These are phyloP conservation scores for Myoxocephalus aenaeus DNA, from an alignment of 2,797 vertebrate species.

Conservation along the genomic window DNA sequence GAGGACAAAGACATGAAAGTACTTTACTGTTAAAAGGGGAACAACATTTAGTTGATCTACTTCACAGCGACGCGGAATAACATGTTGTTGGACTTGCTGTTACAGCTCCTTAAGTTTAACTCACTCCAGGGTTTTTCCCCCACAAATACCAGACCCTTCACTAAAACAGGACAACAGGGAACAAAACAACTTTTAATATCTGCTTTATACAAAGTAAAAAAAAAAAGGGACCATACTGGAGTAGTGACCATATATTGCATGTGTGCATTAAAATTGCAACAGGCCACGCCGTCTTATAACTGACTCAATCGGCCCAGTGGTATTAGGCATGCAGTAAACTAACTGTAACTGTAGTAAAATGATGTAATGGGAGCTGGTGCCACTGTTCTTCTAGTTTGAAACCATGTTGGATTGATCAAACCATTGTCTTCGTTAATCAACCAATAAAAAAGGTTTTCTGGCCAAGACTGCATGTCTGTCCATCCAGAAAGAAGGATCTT, in stretches of 20 bases:
- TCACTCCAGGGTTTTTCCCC: neutral
- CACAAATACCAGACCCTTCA: constrained; percentile 5
- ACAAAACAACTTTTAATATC: neutral
- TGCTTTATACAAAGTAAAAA: constrained; percentile 11
- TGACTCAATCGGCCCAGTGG: neutral
- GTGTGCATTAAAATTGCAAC: constrained; percentile 15
- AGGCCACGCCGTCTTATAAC: constrained; percentile 12
- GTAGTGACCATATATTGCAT: neutral
- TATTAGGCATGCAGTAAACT: neutral
- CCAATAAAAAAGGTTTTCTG: neutral
- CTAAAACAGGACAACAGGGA: neutral
- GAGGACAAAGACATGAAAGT: constrained; percentile 11
- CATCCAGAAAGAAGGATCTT: neutral
- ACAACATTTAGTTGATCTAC: constrained; percentile 3
- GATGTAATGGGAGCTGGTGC: neutral
- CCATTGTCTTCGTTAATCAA: neutral
- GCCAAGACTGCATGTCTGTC: neutral
- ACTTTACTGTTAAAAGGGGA: neutral
- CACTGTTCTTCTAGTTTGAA: neutral
- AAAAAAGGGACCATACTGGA: neutral
- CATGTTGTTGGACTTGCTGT: constrained; percentile 1
- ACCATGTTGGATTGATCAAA: neutral
- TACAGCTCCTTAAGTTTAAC: neutral
- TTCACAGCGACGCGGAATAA: neutral
- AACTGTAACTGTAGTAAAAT: constrained; percentile 1